Conservation (phyloP, 2,113 vertebrate species). For the Chloropsis hardwickii region DNA sequence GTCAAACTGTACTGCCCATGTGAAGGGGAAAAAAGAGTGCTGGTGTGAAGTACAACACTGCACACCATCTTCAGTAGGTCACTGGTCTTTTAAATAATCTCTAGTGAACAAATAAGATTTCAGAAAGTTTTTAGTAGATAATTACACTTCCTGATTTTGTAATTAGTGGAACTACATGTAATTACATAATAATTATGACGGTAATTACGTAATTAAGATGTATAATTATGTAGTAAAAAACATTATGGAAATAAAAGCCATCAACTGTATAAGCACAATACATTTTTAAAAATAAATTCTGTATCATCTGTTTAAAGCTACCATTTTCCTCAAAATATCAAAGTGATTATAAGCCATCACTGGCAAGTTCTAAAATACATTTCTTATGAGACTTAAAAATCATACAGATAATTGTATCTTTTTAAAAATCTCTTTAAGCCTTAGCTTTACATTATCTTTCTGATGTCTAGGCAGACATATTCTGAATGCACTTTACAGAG, state of each 20-base stretch:
- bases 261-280: slow-evolving; percentile 84
- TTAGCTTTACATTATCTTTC: slow-evolving; percentile 14
- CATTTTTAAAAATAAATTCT: slow-evolving; percentile 81
- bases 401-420: slow-evolving; percentile 59
- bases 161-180: slow-evolving; percentile 86
- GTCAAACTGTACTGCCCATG: background rate
- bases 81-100: slow-evolving; percentile 80
- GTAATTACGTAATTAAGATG: slow-evolving; percentile 86
- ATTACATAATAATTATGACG: slow-evolving; percentile 87
- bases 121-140: slow-evolving; percentile 84
- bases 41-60: background rate
- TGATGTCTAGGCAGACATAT: background rate
- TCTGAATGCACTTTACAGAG: background rate
- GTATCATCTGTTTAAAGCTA: slow-evolving; percentile 77
- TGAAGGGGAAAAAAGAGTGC: background rate
- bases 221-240: slow-evolving; percentile 88
- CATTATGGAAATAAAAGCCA: slow-evolving; percentile 86
- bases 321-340: slow-evolving; percentile 76
- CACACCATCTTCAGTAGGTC: slow-evolving; percentile 65
- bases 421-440: slow-evolving; percentile 12
- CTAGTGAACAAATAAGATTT: slow-evolving; percentile 79
- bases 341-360: slow-evolving; percentile 77
- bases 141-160: slow-evolving; percentile 86
- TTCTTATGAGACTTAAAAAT: slow-evolving; percentile 65
- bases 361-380: slow-evolving; percentile 72